Base-by-base conservation (phyloP, 2,888 invertebrate genomes). In the Chrysotoxum bicinctum region DNA sequence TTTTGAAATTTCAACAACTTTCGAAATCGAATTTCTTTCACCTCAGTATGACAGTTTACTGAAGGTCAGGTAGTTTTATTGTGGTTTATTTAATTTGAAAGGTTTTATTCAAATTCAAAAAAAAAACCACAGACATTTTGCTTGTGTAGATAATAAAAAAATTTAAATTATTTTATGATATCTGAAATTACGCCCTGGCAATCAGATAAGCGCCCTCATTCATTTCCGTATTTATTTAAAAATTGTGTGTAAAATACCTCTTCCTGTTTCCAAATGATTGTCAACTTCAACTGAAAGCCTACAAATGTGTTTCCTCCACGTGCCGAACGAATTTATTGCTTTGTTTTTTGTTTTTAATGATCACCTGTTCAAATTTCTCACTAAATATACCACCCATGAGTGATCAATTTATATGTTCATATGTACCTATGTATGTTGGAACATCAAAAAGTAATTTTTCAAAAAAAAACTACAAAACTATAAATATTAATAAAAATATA, bases 361-460 rank as follows among this genome's bases (percentile, higher is more conserved):
- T 32, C 52, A 80, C 80, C 80, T 80, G 68, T 69, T 30, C 19
- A 48, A 35, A 37, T 66, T 58, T 23, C 66, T 60, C 60, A 79
- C 32, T 26, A 26, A 50, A 19, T 50, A 58, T 19, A 45, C 19
- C 3, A 45, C 19, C 1, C 19, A 19, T 19, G 45, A 6, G 26
- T 26, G 7, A 3, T 19, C 8, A 5, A 37, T 14, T 3, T 35
- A 10, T n/a, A n/a, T n/a, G n/a, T n/a, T n/a, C 10, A n/a, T n/a
- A n/a, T 5, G 5, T 14, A 37, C 6, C n/a, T n/a, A n/a, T n/a
- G n/a, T n/a, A n/a, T n/a, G n/a, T n/a, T n/a, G n/a, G 12, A 35
- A 35, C 35, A 5, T n/a, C 35, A 35, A 35, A 35, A 37, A 5
- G 14, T 14, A 37, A 4, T 14, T 14, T 37, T 37, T 37, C n/a